These are phyloP conservation scores for Smutsia gigantea DNA, from an alignment of 2,797 vertebrate species.

Conservation along the genomic window DNA sequence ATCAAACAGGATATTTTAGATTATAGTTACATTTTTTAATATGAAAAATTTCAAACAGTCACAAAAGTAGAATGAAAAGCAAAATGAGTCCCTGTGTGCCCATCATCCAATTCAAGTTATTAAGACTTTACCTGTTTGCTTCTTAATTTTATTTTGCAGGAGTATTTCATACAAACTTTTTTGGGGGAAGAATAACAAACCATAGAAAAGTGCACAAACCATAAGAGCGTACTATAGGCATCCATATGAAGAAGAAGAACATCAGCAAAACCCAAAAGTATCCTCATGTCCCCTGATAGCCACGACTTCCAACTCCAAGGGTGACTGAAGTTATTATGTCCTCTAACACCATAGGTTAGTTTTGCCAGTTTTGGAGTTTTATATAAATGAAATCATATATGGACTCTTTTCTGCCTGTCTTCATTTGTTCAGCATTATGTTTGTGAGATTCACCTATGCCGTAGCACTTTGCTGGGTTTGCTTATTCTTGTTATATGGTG, in stretches of 20 bases:
- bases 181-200: neutral
- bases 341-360: neutral
- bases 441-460: neutral
- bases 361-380: neutral
- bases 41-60: neutral
- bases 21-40: constrained; percentile 24
- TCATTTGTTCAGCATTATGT: neutral
- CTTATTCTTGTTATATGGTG: neutral
- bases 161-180: neutral
- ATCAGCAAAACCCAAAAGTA: neutral
- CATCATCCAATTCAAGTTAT: constrained; percentile 5
- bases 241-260: neutral
- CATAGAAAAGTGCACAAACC: neutral
- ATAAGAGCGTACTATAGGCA: neutral
- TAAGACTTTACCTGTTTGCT: neutral
- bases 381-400: neutral
- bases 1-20: neutral
- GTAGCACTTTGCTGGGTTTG: neutral
- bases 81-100: neutral
- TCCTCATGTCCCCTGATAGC: neutral
- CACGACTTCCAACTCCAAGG: neutral
- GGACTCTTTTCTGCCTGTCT: neutral
- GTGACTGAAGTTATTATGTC: neutral
- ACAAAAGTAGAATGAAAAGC: constrained; percentile 11
- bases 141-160: neutral